phyloP scores from a whole-genome alignment of 2,888 invertebrate genomes.

The Masnerella sp. region DNA sequence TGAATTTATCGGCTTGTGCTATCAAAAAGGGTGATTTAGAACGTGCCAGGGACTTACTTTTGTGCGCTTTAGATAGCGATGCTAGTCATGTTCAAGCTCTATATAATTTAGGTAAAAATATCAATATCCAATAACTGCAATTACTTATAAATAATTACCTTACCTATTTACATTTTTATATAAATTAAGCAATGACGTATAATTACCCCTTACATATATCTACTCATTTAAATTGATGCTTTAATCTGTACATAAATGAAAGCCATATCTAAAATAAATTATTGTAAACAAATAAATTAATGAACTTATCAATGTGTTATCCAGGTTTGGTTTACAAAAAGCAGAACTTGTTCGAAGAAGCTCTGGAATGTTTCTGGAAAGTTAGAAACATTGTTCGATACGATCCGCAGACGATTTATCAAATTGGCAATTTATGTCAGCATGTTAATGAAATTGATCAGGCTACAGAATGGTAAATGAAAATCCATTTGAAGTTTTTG shows the following conservation, averaged over 20 bases:
- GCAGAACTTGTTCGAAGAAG: constrained; percentile 84
- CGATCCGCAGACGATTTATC: constrained; percentile 87
- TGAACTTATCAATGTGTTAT: background rate
- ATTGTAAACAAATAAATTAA: too few species aligned
- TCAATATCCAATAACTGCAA: background rate
- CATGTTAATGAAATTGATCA: constrained; percentile 81
- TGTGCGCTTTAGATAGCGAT: constrained; percentile 88
- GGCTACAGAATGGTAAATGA: constrained; percentile 83
- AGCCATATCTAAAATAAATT: too few species aligned
- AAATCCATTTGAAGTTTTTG: too few species aligned
- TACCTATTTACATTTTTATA: too few species aligned
- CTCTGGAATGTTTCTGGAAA: constrained; percentile 89
- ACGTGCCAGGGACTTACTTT: constrained; percentile 85
- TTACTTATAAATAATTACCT: too few species aligned
- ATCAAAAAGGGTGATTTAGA: constrained; percentile 84
- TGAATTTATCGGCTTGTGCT: constrained; percentile 90
- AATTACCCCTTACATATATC: too few species aligned
- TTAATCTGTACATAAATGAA: too few species aligned
- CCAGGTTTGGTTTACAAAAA: constrained; percentile 85
- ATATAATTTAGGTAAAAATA: constrained; percentile 85
- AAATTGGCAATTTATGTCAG: constrained; percentile 88
- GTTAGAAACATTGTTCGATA: constrained; percentile 84
- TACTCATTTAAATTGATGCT: too few species aligned
- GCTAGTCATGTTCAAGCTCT: constrained; percentile 90
- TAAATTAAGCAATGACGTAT: too few species aligned